Base-by-base conservation (phyloP, 2,888 invertebrate genomes). In the Drosophila dives region DNA sequence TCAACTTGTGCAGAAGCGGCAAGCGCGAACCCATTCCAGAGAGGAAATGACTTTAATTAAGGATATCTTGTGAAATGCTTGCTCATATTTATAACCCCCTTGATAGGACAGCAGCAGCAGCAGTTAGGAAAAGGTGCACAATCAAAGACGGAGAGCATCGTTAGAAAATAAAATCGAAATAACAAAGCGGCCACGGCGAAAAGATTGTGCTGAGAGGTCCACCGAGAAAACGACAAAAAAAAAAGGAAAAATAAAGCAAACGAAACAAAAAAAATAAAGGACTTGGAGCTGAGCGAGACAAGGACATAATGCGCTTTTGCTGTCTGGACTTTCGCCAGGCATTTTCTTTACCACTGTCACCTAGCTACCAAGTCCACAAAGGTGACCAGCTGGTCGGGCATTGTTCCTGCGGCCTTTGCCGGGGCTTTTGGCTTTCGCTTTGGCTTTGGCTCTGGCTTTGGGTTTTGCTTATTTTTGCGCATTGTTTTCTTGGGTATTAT, bases 11-110 rank as follows among this genome's bases (percentile, higher is more conserved):
- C 64, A 68, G 66, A 68, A 64, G 64, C 63, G 62, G 42, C 55
- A 40, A 80, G 69, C 72, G 68, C 70, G 63, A 75, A 69, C 48
- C 61, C 51, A 49, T 50, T 32, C 45, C 38, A 54, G 48, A 73
- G 58, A 80, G 86, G 88, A 88, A 89, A 88, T 86, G 73, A 77
- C 88, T 88, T 87, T 87, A 89, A 87, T 87, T 87, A 89, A 88
- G 83, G 76, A 88, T 89, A 89, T 83, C 88, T 86, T 75, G 78
- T 69, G 88, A 87, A 86, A 83, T 72, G 78, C 76, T 81, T 73
- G 75, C 83, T 86, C 80, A 87, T 87, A 87, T 89, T 89, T 89
- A 86, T 80, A 81, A 58, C 81, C 70, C 68, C 64, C 72, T 55
- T 55, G 56, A 53, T 50, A 38, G 49, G 51, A n/a, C 33, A 67